Base-by-base conservation (phyloP, 1,140 invertebrate species). In the Paralvinella palmiformis region DNA sequence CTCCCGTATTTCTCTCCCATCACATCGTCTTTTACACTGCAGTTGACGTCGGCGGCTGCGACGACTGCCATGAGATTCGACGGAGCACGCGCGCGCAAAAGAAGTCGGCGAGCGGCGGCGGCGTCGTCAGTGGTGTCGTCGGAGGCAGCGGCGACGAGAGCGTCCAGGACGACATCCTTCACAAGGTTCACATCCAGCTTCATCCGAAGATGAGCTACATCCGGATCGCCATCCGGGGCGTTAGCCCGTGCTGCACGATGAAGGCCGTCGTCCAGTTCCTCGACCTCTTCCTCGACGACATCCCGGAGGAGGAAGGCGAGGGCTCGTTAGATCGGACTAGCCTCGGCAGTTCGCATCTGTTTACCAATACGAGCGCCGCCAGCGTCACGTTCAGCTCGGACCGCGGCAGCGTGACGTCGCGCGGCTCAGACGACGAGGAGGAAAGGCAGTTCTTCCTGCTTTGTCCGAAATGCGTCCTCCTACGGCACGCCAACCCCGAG, bases 171-270 rank as follows among this genome's bases (percentile, higher is more conserved):
- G 64, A 66, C 44, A 53, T 66, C 41, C 44, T 66, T 35, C 64
- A 66, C 59, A 66, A 66, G 53, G 64, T 66, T 17, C 64, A 66
- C 59, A 62, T 66, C 37, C 64, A 53, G 59, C 64, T 66, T 22
- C 59, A 66, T 53, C 27, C 33, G 22, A 35, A 59, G 7, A 66
- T 66, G 64, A 59, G 62, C 37, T 35, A 59, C 24, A 31, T 66
- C 22, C 45, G 59, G 2, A 62, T 66, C 10, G 62, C 64, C n/a
- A 59, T 66, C 2, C 59, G 64, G 15, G 64, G 64, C 1, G 50
- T 66, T 29, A 66, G 59, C 41, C 64, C 64, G 13, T 66, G 64
- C 64, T 66, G 64, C 52, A 62, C 64, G 29, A 66, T 66, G 64
- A 66, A 66, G 41, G 57, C 64, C 13, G 64, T 66, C 13, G 50